Evolutionary conservation across 2,888 invertebrate species (phyloP).

Genomic region (Macrosiphum euphorbiae): DNA sequence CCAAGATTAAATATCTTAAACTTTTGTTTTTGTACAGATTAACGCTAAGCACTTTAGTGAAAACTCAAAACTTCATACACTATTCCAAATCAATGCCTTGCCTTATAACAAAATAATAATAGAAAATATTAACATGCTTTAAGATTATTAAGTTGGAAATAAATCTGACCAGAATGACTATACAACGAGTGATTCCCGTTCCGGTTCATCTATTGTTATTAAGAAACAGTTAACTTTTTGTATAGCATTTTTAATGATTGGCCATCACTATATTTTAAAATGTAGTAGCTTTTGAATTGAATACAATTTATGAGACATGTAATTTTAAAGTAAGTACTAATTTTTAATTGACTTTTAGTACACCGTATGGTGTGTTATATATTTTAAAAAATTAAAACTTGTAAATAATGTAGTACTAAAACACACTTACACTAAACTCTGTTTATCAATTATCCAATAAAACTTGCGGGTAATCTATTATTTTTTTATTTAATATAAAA

Average conservation of each 20-base stretch:
- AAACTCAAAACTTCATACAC: conserved; percentile 4
- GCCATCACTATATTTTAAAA: background rate
- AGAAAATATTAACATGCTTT: background rate
- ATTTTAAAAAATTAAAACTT: background rate
- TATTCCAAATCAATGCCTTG: background rate
- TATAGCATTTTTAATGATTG: background rate
- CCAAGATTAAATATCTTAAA: background rate
- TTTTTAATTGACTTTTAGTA: background rate
- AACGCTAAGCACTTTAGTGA: background rate
- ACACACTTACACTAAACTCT: background rate
- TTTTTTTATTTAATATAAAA: background rate
- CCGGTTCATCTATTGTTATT: background rate
- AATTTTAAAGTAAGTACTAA: background rate
- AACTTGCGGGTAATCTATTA: background rate
- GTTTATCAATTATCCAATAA: background rate
- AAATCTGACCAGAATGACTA: background rate
- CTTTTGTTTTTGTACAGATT: background rate
- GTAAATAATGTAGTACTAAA: background rate
- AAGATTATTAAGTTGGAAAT: background rate
- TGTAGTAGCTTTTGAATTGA: background rate
- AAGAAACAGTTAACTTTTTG: background rate
- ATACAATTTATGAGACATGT: background rate
- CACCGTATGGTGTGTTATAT: background rate
- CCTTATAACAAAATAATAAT: background rate
- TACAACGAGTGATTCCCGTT: background rate